Conservation (phyloP, 2,797 vertebrate species). For the Clarias fuscus region DNA sequence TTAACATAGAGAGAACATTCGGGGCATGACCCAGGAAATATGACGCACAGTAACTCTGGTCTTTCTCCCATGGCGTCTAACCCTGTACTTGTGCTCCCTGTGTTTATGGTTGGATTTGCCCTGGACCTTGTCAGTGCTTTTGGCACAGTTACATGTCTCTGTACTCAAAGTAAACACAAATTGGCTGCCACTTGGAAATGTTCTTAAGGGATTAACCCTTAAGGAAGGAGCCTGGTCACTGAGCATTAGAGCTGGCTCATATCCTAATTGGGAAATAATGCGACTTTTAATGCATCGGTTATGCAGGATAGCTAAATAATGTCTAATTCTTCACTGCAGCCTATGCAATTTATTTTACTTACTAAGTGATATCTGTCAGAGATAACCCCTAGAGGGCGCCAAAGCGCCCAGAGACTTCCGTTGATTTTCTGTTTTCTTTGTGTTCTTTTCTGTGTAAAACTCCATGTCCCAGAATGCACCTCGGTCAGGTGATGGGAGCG, state of each 20-base stretch:
- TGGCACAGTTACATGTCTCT: constrained; percentile 29
- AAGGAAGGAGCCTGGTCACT: not conserved
- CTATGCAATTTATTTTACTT: not conserved
- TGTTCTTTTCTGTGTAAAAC: too few relatives aligned
- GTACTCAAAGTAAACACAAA: constrained; percentile 40
- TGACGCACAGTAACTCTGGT: constrained; percentile 33
- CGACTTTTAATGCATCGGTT: not conserved
- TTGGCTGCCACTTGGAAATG: constrained; percentile 22
- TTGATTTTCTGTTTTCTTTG: too few relatives aligned
- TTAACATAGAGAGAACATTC: constrained; percentile 15
- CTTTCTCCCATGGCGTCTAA: constrained; percentile 30
- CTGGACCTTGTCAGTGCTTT: constrained; percentile 52
- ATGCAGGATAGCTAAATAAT: not conserved
- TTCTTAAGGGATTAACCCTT: constrained; percentile 30
- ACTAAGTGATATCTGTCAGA: not conserved
- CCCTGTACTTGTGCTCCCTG: constrained; percentile 13
- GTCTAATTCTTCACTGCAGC: not conserved
- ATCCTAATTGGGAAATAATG: not conserved
- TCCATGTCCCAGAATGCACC: too few relatives aligned
- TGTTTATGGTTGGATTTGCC: constrained; percentile 49
- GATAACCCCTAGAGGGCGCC: too few relatives aligned
- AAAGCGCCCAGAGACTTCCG: too few relatives aligned
- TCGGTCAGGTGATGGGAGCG: too few relatives aligned
- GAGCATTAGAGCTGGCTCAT: not conserved
- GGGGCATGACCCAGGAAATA: constrained; percentile 37